Base-by-base conservation (phyloP, 2,888 invertebrate genomes). In the Gymnosoma rotundatum region DNA sequence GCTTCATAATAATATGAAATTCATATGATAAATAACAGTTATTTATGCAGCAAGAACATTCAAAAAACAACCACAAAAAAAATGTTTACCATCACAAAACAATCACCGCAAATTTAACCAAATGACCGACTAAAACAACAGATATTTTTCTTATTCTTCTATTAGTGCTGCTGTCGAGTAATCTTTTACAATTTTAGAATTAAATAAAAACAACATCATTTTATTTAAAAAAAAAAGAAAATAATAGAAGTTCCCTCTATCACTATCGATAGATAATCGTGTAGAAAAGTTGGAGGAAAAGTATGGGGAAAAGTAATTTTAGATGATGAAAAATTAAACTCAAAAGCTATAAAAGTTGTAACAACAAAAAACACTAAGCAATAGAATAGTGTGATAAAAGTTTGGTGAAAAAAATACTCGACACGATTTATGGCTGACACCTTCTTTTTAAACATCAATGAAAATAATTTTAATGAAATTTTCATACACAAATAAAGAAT, bases 341-440 rank as follows among this genome's bases (percentile, higher is more conserved):
- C 42, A 32, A 7, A 64, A 63, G 42, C 38, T 18, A 32, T 18
- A 63, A 32, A 54, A 45, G 45, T 16, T 45, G 21, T 38, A 16
- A 14, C 32, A 64, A 9, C 20, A 45, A 56, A 32, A 54, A 9
- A 56, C 8, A 64, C n/a, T 50, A 61, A 73, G 16, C 2, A 20
- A 18, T 32, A 32, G n/a, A 50, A 70, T 12, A 12, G 12, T 72
- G 18, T 18, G 38, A 5, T 36, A 6, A 54, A 52, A 67, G 38
- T 36, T 18, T 14, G 21, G 20, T 54, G 82, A 75, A 70, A 76
- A 79, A 52, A 52, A 2, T 6, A 79, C 58, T 72, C 83, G 82
- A 75, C 86, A 86, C 87, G 86, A 87, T 86, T 87, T 86, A 86
- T 86, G 74, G 81, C 86, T 87, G 87, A 87, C 87, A 87, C 86